A percentile compares a stretch with the other conserved stretches of the same genome.
These are phyloP conservation scores for Parazoanthus darwini DNA, from an alignment of 92 coral and sea anemone genomes.

Conservation along the genomic window DNA sequence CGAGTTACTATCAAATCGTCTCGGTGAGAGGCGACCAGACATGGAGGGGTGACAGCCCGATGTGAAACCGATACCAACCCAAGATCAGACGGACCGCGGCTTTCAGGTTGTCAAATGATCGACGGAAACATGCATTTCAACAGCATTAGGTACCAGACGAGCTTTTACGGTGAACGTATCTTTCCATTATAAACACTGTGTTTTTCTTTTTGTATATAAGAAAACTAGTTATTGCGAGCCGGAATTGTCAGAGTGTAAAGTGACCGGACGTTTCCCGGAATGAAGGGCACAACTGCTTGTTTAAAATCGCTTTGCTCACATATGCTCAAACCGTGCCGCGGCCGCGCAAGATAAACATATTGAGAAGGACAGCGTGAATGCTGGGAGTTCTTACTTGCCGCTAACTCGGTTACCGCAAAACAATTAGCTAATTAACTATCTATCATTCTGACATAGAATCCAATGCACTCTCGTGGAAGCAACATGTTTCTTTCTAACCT, in stretches of 20 bases:
- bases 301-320: conserved; percentile 18
- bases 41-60: conserved; percentile 41
- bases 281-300: conserved; percentile 19
- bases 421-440: conserved; percentile 49
- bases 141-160: conserved; percentile 33
- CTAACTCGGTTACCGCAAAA: conserved; percentile 39
- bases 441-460: conserved; percentile 41
- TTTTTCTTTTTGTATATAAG: not conserved
- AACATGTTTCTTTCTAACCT: conserved; percentile 6
- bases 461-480: conserved; percentile 21
- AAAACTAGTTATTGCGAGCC: conserved; percentile 6
- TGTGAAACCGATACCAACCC: conserved; percentile 76
- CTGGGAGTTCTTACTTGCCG: conserved; percentile 46
- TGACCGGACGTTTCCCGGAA: not conserved
- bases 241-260: not conserved
- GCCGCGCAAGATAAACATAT: conserved; percentile 39
- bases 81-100: conserved; percentile 74
- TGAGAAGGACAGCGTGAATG: conserved; percentile 42
- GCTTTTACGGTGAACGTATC: conserved; percentile 2
- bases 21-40: conserved; percentile 47
- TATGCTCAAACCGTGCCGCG: conserved; percentile 42
- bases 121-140: conserved; percentile 66
- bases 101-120: conserved; percentile 70
- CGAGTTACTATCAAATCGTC: conserved; percentile 33
- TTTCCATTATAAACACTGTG: conserved; percentile 13